phyloP scores from a whole-genome alignment of 2,797 vertebrate species.

The Eospalax fontanierii region DNA sequence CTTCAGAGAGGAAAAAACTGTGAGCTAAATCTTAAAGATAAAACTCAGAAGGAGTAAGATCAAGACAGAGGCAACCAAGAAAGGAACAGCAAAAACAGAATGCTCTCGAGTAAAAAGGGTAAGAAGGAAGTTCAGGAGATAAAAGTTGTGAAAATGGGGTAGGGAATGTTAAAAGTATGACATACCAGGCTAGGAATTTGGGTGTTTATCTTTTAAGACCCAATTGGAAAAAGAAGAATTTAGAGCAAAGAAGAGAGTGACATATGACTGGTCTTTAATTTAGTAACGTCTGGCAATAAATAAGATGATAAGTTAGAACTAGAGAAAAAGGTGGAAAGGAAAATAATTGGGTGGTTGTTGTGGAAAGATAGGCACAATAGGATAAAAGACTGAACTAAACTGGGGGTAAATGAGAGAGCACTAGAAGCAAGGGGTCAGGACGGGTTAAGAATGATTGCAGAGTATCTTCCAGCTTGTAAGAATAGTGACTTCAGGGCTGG shows the following conservation, averaged over 20 bases:
- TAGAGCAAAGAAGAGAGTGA: neutral
- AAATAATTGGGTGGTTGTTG: neutral
- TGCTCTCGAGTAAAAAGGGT: neutral
- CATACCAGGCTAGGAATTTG: constrained; percentile 34
- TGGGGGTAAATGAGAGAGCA: neutral
- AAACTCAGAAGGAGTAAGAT: constrained; percentile 50
- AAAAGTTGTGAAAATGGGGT: neutral
- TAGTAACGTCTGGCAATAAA: constrained; percentile 35
- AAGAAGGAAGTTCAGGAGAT: neutral
- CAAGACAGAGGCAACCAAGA: neutral
- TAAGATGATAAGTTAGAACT: constrained; percentile 43
- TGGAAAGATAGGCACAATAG: constrained; percentile 4
- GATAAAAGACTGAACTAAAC: constrained; percentile 28
- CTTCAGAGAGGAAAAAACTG: constrained; percentile 25
- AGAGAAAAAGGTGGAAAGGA: neutral
- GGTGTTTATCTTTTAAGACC: constrained; percentile 27
- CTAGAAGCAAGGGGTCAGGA: constrained; percentile 39
- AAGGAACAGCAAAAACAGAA: neutral
- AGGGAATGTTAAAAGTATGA: constrained; percentile 17
- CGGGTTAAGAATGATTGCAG: neutral
- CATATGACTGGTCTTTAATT: constrained; percentile 52
- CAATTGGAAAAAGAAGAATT: constrained; percentile 34
- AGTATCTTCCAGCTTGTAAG: neutral
- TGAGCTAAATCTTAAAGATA: constrained; percentile 19
- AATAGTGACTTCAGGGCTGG: neutral